Conservation (phyloP, 1,140 invertebrate genomes). For the Pemphigus obesinymphae region DNA sequence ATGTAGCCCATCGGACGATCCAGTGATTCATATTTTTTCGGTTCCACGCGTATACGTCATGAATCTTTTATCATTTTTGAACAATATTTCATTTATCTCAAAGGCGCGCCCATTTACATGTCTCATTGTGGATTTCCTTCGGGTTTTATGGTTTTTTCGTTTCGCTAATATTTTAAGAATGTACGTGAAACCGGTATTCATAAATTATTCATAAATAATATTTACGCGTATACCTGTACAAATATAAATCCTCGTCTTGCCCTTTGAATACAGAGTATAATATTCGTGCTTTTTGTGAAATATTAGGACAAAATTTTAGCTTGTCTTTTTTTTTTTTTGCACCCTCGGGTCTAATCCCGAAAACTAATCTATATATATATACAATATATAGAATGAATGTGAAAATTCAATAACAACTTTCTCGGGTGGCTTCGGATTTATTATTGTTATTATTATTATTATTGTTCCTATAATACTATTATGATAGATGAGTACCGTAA, state of each 20-base stretch:
- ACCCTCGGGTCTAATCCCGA: background rate
- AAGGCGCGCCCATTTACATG: too few relatives aligned
- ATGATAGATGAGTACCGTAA: background rate
- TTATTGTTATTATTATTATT: background rate
- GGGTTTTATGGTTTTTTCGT: background rate
- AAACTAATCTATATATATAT: too few relatives aligned
- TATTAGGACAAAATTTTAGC: conserved; percentile 3
- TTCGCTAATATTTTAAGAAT: conserved; percentile 44
- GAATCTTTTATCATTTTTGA: background rate
- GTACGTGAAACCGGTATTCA: conserved; percentile 42
- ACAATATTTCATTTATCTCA: background rate
- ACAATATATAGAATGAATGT: background rate
- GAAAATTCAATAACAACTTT: background rate
- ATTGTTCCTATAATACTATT: background rate
- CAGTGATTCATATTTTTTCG: background rate
- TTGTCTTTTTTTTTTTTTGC: background rate
- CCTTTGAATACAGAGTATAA: conserved; percentile 41
- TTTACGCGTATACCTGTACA: background rate
- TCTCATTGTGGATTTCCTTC: background rate
- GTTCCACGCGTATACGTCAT: too few relatives aligned
- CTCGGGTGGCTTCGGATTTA: too few relatives aligned
- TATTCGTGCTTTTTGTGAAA: conserved; percentile 3
- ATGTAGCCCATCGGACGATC: too few relatives aligned
- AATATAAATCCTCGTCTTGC: conserved; percentile 21
- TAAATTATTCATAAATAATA: background rate